phyloP scores from a whole-genome alignment of 2,797 vertebrate genomes.

The Peromyscus nudipes region DNA sequence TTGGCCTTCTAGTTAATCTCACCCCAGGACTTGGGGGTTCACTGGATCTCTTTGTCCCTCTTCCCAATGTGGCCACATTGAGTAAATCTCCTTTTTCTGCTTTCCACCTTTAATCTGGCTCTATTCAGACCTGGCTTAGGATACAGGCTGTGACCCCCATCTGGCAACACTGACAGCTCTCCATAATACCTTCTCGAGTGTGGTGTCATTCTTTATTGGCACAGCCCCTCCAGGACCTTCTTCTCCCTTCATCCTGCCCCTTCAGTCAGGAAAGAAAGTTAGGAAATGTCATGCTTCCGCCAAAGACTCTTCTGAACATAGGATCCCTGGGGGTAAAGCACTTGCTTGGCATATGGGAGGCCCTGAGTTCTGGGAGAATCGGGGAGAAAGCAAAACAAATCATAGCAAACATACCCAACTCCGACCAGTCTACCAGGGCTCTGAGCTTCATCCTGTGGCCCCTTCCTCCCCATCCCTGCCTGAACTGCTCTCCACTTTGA shows the following conservation, averaged over 20 bases:
- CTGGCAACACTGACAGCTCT: background rate
- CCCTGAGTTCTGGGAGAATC: background rate
- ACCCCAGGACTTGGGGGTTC: background rate
- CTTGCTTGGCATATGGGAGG: background rate
- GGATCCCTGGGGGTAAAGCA: background rate
- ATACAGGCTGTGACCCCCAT: too few relatives aligned
- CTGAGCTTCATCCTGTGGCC: background rate
- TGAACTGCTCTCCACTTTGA: background rate
- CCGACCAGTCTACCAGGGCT: background rate
- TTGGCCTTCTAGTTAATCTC: background rate
- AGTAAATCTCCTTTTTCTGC: background rate
- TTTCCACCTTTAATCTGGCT: background rate
- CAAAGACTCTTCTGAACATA: background rate
- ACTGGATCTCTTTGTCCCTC: background rate
- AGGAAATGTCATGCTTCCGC: background rate
- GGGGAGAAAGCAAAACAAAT: background rate
- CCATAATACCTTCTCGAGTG: background rate
- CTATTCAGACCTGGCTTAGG: background rate
- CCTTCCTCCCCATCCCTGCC: background rate
- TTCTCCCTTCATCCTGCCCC: background rate
- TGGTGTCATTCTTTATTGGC: background rate
- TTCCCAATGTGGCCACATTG: background rate
- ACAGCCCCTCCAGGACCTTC: background rate
- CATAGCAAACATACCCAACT: background rate
- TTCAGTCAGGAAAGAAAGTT: background rate